Conservation (phyloP, 2,888 invertebrate genomes). For the Hydriomena furcata region DNA sequence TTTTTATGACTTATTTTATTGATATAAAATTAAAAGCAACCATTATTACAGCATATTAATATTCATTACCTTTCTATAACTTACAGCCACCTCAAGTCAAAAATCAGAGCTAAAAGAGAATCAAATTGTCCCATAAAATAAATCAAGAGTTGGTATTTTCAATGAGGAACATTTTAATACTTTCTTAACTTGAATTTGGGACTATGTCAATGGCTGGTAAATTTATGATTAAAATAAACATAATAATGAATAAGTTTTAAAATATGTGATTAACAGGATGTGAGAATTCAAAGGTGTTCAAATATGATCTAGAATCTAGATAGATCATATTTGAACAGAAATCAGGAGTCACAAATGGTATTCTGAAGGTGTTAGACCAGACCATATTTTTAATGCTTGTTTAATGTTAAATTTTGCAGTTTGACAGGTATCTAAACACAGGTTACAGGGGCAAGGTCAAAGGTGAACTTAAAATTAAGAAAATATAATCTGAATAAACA, state of each 20-base stretch:
- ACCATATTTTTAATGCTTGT: neutral
- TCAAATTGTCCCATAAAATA: neutral
- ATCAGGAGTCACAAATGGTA: neutral
- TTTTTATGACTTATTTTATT: slow-evolving; percentile 61
- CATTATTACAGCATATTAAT: slow-evolving; percentile 75
- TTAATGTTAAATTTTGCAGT: neutral
- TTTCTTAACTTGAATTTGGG: neutral
- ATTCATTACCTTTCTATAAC: slow-evolving; percentile 58
- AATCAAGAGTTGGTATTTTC: neutral
- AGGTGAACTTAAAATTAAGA: slow-evolving; percentile 12
- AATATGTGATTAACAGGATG: slow-evolving; percentile 41
- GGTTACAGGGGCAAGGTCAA: slow-evolving; percentile 6
- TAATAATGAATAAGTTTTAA: slow-evolving; percentile 11
- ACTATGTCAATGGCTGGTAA: slow-evolving; percentile 40
- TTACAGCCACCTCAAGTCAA: slow-evolving; percentile 4
- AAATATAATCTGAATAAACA: slow-evolving; percentile 7
- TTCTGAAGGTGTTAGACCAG: neutral
- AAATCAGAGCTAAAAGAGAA: neutral
- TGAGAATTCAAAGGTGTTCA: slow-evolving; percentile 45
- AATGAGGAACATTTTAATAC: neutral
- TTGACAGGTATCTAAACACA: slow-evolving; percentile 3
- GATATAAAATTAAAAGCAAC: slow-evolving; percentile 81
- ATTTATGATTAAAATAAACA: slow-evolving; percentile 34
- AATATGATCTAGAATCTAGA: slow-evolving; percentile 36
- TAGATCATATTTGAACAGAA: neutral